Evolutionary conservation across 2,797 vertebrate genomes (phyloP).

Genomic region (Sebastes oblongus): DNA sequence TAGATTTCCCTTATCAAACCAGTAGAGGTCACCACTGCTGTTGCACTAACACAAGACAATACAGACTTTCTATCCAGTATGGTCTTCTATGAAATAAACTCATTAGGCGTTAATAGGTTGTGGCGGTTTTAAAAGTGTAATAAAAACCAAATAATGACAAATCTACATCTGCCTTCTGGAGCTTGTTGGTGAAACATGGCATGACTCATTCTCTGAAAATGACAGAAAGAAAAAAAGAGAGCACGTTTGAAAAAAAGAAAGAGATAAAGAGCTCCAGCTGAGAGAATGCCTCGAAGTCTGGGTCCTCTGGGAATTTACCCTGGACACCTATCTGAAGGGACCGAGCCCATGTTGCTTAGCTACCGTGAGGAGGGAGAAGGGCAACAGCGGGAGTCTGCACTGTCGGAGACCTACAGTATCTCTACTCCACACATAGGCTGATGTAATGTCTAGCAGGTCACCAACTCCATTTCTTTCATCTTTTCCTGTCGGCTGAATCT

Average conservation of each 20-base stretch:
- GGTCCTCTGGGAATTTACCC: conserved; percentile 43
- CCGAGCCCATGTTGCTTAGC: conserved; percentile 63
- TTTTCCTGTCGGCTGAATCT: conserved; percentile 3
- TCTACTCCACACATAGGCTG: not conserved
- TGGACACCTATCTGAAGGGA: conserved; percentile 47
- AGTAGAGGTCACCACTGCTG: conserved; percentile 41
- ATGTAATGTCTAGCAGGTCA: not conserved
- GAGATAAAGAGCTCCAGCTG: conserved; percentile 22
- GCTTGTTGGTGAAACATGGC: not conserved
- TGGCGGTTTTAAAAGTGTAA: not conserved
- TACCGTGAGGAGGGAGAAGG: conserved; percentile 58
- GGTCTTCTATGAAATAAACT: not conserved
- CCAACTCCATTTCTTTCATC: conserved; percentile 11
- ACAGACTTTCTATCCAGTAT: not conserved
- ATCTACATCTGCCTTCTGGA: not conserved
- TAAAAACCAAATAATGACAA: not conserved
- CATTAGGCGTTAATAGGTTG: not conserved
- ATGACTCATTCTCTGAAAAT: not conserved
- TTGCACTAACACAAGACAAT: not conserved
- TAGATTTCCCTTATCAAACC: conserved; percentile 2
- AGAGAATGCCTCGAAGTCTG: conserved; percentile 18
- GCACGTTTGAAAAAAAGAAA: not conserved
- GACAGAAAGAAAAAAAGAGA: not conserved
- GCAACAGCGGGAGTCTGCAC: conserved; percentile 48
- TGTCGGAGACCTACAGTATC: not conserved